Conservation (phyloP, 1,140 invertebrate genomes). For the Apis dorsata region DNA sequence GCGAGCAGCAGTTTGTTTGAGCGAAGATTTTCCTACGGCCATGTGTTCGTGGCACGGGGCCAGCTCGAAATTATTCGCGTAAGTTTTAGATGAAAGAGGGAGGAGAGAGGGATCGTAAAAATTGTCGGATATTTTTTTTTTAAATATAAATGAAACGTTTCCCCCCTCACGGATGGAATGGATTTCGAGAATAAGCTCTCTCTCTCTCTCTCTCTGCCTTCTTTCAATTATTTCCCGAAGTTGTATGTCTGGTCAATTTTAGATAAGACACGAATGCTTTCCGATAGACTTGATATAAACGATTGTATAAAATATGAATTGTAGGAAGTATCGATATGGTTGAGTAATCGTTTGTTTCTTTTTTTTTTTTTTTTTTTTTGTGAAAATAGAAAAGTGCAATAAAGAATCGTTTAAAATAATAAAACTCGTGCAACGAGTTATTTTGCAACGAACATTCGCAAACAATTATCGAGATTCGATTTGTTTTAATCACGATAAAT, state of each 20-base stretch:
- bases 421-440: too few species aligned
- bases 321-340: too few species aligned
- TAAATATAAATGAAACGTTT: conserved; percentile 17
- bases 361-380: too few species aligned
- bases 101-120: neutral
- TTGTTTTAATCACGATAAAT: too few species aligned
- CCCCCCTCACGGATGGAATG: neutral
- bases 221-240: neutral
- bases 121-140: conserved; percentile 26
- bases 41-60: conserved; percentile 69
- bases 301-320: too few species aligned
- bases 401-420: too few species aligned
- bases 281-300: too few species aligned
- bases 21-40: conserved; percentile 64
- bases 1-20: conserved; percentile 67
- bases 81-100: neutral
- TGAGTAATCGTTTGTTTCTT: too few species aligned
- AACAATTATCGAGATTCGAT: too few species aligned
- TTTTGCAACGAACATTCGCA: too few species aligned
- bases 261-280: neutral
- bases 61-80: conserved; percentile 52
- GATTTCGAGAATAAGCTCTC: neutral
- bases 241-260: neutral
- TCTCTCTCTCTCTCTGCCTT: neutral
- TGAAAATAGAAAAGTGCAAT: too few species aligned